Evolutionary conservation across 2,888 invertebrate genomes (phyloP).

Genomic region (Dyspetes luteomarginatus): DNA sequence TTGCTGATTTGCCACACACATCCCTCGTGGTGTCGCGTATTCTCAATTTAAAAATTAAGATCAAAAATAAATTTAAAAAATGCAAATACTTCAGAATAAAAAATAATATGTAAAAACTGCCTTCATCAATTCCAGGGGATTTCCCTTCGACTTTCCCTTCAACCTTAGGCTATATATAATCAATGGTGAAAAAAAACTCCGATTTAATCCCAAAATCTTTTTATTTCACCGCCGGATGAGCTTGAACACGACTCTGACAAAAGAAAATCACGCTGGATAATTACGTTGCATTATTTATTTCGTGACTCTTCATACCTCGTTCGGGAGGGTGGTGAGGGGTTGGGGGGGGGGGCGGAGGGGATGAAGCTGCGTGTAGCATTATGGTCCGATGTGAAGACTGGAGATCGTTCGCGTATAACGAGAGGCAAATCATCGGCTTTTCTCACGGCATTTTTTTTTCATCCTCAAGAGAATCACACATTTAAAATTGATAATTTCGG

Average conservation of each 20-base stretch:
- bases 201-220: not conserved
- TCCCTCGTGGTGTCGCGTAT: conserved; percentile 1
- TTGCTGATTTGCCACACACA: conserved; percentile 64
- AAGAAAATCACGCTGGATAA: conserved; percentile 18
- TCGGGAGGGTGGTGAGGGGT: too few species aligned
- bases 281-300: conserved; percentile 39
- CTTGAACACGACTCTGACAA: not conserved
- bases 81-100: too few species aligned
- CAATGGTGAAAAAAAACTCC: not conserved
- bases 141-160: too few species aligned
- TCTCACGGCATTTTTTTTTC: conserved; percentile 63
- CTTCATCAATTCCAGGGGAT: too few species aligned
- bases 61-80: not conserved
- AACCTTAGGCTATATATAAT: too few species aligned
- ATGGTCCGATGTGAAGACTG: conserved; percentile 9
- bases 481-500: conserved; percentile 78
- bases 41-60: conserved; percentile 15
- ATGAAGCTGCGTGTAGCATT: not conserved
- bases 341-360: too few species aligned
- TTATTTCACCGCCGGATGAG: not conserved
- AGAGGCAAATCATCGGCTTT: conserved; percentile 13
- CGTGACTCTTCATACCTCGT: conserved; percentile 14
- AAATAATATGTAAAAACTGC: too few species aligned
- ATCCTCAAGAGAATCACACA: conserved; percentile 65
- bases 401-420: conserved; percentile 17